These are phyloP conservation scores for Corydoras maculifer DNA, from an alignment of 2,113 vertebrate species.

Conservation along the genomic window DNA sequence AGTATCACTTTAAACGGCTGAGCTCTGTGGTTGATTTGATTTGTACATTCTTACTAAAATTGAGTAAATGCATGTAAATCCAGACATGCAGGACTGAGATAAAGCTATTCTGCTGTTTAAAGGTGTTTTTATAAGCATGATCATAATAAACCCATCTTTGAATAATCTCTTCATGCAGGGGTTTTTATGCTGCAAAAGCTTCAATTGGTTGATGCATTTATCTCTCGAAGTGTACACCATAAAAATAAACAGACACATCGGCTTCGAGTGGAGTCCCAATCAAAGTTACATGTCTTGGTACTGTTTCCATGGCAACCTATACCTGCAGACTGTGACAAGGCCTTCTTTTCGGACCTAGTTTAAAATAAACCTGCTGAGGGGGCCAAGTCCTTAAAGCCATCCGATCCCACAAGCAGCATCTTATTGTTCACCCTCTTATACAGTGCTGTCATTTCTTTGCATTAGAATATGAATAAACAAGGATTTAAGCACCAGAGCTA, in stretches of 20 bases:
- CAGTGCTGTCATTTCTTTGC: constrained; percentile 51
- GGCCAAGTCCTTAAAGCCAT: constrained; percentile 56
- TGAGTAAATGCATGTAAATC: neutral
- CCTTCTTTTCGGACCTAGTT: constrained; percentile 52
- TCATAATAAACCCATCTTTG: constrained; percentile 11
- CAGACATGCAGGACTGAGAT: neutral
- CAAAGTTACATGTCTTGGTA: constrained; percentile 45
- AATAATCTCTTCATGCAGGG: constrained; percentile 17
- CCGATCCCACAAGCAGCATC: constrained; percentile 41
- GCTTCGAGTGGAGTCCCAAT: constrained; percentile 34
- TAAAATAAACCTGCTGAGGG: constrained; percentile 57
- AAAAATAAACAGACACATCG: neutral
- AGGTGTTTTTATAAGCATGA: neutral
- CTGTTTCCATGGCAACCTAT: constrained; percentile 57
- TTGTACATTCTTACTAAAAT: neutral
- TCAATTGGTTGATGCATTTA: constrained; percentile 28
- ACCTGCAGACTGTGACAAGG: constrained; percentile 41
- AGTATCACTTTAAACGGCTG: too few relatives aligned
- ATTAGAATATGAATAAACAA: constrained; percentile 41
- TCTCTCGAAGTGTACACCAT: constrained; percentile 19
- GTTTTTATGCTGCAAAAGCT: constrained; percentile 16
- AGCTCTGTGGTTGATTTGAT: neutral
- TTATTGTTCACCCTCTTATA: constrained; percentile 46
- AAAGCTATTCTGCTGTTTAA: too few relatives aligned
- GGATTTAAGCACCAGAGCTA: constrained; percentile 38